Evolutionary conservation across 1,140 invertebrate genomes (phyloP).

Genomic region (Physella acuta): DNA sequence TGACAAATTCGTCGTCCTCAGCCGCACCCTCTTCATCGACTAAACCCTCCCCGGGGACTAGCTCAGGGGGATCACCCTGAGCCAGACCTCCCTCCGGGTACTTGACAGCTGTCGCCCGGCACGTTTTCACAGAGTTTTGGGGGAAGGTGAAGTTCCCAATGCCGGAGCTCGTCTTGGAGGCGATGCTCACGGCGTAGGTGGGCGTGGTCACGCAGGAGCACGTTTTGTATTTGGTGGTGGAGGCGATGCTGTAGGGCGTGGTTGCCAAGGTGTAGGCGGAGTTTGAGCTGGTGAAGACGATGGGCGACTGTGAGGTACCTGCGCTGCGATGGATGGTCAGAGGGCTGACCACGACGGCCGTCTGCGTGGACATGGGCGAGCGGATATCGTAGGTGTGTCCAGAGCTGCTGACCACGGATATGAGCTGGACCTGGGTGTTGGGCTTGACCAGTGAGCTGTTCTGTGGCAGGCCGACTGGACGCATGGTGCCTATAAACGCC

Average conservation of each 20-base stretch:
- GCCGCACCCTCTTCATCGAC: too few relatives aligned
- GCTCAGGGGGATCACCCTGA: background rate
- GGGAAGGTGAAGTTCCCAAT: background rate
- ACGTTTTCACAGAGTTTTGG: background rate
- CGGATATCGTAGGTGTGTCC: background rate
- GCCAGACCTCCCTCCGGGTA: too few relatives aligned
- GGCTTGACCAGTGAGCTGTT: background rate
- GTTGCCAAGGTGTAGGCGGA: too few relatives aligned
- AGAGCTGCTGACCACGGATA: constrained; percentile 10
- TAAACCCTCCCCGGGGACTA: background rate
- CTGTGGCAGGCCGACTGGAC: background rate
- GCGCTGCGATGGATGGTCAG: background rate
- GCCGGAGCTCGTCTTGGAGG: too few relatives aligned
- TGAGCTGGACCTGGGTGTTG: background rate
- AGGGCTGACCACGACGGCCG: constrained; percentile 6
- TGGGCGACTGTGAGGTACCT: too few relatives aligned
- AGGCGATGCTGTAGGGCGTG: too few relatives aligned
- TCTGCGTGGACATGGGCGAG: background rate
- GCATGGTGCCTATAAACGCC: constrained; percentile 19
- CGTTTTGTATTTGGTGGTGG: too few relatives aligned
- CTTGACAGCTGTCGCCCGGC: too few relatives aligned
- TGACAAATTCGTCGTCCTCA: background rate
- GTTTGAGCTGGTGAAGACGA: too few relatives aligned
- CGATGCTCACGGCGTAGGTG: too few relatives aligned
- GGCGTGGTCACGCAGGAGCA: too few relatives aligned